A percentile compares a stretch with the other conserved stretches of the same genome.
Evolutionary conservation across 2,888 invertebrate species (phyloP).

Genomic region (Brachyptera putata): DNA sequence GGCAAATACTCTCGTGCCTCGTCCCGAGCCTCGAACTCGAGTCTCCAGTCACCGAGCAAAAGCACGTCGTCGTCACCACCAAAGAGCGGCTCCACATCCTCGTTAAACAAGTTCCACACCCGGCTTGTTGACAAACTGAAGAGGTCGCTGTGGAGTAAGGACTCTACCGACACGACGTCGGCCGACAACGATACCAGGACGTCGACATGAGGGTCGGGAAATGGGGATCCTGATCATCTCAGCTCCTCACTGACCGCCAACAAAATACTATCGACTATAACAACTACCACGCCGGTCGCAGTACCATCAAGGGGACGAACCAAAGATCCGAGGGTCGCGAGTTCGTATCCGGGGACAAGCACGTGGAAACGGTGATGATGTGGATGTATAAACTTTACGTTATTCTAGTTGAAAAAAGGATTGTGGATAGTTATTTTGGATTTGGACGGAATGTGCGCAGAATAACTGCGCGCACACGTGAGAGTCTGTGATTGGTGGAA

Average conservation of each 20-base stretch:
- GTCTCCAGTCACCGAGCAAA: conserved; percentile 62
- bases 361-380: conserved; percentile 5
- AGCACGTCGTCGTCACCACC: conserved; percentile 62
- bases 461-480: neutral
- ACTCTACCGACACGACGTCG: conserved; percentile 46
- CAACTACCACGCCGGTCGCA: conserved; percentile 29
- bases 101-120: conserved; percentile 74
- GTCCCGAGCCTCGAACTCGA: conserved; percentile 59
- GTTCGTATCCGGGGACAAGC: conserved; percentile 21
- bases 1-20: conserved; percentile 50
- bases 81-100: conserved; percentile 51
- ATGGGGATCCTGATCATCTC: no score
- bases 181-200: conserved; percentile 46
- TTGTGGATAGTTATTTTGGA: neutral
- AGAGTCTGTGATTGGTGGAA: neutral
- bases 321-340: conserved; percentile 16
- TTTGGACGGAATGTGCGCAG: neutral
- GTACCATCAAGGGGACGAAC: conserved; percentile 25
- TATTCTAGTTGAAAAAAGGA: neutral
- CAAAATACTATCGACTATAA: conserved; percentile 22
- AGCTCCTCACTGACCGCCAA: neutral
- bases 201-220: conserved; percentile 52
- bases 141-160: conserved; percentile 60
- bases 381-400: neutral
- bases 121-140: conserved; percentile 74